Evolutionary conservation across 2,797 vertebrate genomes (phyloP), one percentile per base, ranked within the genome.

Genomic region (Xiphophorus birchmanni): DNA sequence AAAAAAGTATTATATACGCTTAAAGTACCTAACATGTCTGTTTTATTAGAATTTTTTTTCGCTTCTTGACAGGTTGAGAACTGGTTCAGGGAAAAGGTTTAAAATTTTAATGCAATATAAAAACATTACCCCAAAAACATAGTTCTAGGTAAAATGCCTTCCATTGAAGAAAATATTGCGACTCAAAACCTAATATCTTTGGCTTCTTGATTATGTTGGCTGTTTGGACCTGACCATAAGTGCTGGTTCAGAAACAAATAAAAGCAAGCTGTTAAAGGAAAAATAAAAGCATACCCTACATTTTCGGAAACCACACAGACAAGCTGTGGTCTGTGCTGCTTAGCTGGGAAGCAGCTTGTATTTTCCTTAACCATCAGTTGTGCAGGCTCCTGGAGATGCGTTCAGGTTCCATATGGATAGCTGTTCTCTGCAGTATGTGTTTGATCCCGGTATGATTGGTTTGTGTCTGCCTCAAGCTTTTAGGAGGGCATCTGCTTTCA

Each of bases 401-500:
- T 85, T 85, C 73, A 85, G 82, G 79, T 82, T 86, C 71, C 88
- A 90, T 85, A 84, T 90, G 90, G 85, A 54, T 83, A 87, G 73
- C 77, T 45, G 76, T 81, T 90, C 86, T 86, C 85, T 87, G 65
- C 76, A 91, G 82, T 86, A 78, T 88, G 83, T 84, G 82, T 92
- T 90, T 91, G 84, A 92, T 93, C 90, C 88, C 74, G 54, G 85
- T 65, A 0, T 74, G 79, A 88, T 87, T 78, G 83, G 74, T 75
- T 65, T 79, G 80, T 89, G 83, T 88, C 83, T 85, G 79, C 76
- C 85, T 81, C 21, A 5, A 82, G 78, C 26, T 81, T 90, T 60
- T 37, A 77, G 42, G 77, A 79, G 72, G 13, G 73, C 91, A 92
- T 91, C 90, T 94, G 93, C 85, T 91, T 91, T 83, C 74, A 85